Evolutionary conservation across 2,113 vertebrate genomes (phyloP).

Genomic region (Mus pahari): DNA sequence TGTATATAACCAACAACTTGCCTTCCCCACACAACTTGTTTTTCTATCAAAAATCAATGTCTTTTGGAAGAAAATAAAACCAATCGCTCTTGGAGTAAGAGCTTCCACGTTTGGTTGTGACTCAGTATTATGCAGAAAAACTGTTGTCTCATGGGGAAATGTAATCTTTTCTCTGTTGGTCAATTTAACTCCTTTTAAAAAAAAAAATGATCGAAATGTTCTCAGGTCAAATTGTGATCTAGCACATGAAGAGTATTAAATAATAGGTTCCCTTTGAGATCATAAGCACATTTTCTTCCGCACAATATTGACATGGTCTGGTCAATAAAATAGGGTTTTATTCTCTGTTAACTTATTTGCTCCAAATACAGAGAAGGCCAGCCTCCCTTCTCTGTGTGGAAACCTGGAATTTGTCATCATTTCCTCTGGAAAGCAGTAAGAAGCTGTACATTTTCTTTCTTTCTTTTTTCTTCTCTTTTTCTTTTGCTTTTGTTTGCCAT

Average conservation of each 20-base stretch:
- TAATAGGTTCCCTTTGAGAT: slow-evolving; percentile 15
- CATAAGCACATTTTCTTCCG: slow-evolving; percentile 43
- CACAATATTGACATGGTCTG: background rate
- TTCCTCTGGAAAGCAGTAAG: background rate
- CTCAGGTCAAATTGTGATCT: slow-evolving; percentile 57
- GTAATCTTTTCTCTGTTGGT: slow-evolving; percentile 25
- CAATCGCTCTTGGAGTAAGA: slow-evolving; percentile 1
- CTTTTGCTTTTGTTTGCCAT: background rate
- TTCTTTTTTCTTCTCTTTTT: background rate
- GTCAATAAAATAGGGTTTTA: slow-evolving; percentile 36
- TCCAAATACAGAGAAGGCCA: background rate
- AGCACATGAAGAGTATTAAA: slow-evolving; percentile 44
- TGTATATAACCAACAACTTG: slow-evolving; percentile 34
- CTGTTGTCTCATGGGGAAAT: slow-evolving; percentile 9
- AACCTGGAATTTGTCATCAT: background rate
- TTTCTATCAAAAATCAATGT: slow-evolving; percentile 37
- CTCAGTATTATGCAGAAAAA: background rate
- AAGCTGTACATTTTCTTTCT: background rate
- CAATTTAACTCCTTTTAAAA: background rate
- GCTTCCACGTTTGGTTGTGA: background rate
- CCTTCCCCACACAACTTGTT: background rate
- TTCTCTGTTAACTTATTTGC: slow-evolving; percentile 30
- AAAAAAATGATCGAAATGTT: slow-evolving; percentile 58
- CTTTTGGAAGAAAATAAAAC: slow-evolving; percentile 51
- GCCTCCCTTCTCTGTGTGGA: background rate